Evolutionary conservation across 1,140 invertebrate genomes (phyloP).

Genomic region (Notospermus geniculatus): DNA sequence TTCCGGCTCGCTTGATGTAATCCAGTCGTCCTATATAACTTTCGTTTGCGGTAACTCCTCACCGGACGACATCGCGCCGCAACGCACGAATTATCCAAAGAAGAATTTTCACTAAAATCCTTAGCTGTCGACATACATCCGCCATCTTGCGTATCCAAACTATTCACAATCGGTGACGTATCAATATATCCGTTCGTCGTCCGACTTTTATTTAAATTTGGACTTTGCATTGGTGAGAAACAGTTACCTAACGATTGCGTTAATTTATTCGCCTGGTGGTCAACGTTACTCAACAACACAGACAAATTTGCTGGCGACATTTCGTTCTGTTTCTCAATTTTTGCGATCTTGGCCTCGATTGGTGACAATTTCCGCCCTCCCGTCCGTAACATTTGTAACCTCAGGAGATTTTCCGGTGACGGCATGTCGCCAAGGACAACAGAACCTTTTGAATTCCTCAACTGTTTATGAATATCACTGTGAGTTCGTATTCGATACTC

Average conservation of each 20-base stretch:
- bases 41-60: conserved; percentile 64
- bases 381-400: conserved; percentile 14
- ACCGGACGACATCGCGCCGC: conserved; percentile 64
- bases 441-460: conserved; percentile 51
- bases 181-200: not conserved
- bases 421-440: conserved; percentile 45
- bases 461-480: conserved; percentile 69
- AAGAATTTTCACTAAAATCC: conserved; percentile 53
- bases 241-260: conserved; percentile 46
- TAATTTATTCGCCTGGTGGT: conserved; percentile 41
- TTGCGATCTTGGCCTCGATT: conserved; percentile 23
- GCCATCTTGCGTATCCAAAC: not conserved
- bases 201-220: not conserved
- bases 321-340: conserved; percentile 32
- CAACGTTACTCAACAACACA: conserved; percentile 43
- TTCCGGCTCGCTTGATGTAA: conserved; percentile 46
- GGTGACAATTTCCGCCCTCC: conserved; percentile 23
- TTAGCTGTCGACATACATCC: not conserved
- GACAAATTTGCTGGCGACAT: conserved; percentile 45
- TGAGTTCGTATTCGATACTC: conserved; percentile 89
- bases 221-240: conserved; percentile 32
- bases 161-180: not conserved
- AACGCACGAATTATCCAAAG: conserved; percentile 55
- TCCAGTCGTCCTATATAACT: conserved; percentile 51
- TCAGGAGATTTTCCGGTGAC: conserved; percentile 30